phyloP scores from a whole-genome alignment of 2,797 vertebrate species.

The Neosilurus mollespiculum region DNA sequence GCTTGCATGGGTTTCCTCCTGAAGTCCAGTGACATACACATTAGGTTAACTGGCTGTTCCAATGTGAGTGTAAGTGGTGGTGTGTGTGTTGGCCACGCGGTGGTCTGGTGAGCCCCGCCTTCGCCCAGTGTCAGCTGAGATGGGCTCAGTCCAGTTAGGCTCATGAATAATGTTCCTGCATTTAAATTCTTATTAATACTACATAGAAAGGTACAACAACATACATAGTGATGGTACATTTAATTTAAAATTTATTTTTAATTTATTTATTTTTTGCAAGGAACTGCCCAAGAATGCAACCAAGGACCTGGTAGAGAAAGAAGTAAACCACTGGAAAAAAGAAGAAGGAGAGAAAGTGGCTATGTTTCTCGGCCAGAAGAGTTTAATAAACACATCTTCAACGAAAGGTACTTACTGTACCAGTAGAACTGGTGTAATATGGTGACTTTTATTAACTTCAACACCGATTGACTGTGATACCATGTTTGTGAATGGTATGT shows the following conservation, averaged over 20 bases:
- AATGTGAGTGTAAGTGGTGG: too few relatives aligned
- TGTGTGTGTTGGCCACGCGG: too few relatives aligned
- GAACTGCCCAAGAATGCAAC: slow-evolving; percentile 28
- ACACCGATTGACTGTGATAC: background rate
- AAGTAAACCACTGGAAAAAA: slow-evolving; percentile 58
- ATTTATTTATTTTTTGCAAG: background rate
- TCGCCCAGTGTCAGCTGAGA: too few relatives aligned
- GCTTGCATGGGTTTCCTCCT: too few relatives aligned
- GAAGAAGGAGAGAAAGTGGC: slow-evolving; percentile 66
- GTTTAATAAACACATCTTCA: slow-evolving; percentile 62
- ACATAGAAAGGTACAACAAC: background rate
- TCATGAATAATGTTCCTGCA: background rate
- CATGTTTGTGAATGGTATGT: background rate
- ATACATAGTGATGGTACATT: background rate
- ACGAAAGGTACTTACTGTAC: slow-evolving; percentile 66
- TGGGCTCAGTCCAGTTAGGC: background rate
- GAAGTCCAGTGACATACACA: too few relatives aligned
- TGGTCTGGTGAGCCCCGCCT: too few relatives aligned
- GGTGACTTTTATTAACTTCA: background rate
- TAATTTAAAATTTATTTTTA: background rate
- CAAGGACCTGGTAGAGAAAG: slow-evolving; percentile 54
- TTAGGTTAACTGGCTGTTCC: too few relatives aligned
- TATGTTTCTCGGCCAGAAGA: slow-evolving; percentile 66
- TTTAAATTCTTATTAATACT: background rate
- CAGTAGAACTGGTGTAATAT: background rate